Evolutionary conservation across 1,140 invertebrate species (phyloP), one percentile per base, ranked within the genome.

Genomic region (Zaprionus lachaisei): DNA sequence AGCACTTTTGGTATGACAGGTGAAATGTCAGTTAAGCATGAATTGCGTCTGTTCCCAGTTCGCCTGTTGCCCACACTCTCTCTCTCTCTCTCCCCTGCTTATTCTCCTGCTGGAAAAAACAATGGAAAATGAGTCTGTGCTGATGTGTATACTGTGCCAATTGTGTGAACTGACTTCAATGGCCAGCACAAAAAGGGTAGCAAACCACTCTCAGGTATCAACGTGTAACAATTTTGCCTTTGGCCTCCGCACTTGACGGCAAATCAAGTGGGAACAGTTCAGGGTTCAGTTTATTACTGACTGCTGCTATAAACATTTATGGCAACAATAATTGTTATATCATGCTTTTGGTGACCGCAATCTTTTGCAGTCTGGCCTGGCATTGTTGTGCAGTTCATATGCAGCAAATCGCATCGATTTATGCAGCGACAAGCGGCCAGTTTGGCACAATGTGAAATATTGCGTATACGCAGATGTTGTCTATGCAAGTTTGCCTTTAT

Each of bases 1-100:
- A 86, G 79, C 86, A 90, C 86, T 90, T 85, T 85, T 56, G 86
- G 85, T 80, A 90, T 90, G 85, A 90, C 85, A 90, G 82, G 79
- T 85, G 82, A 90, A 89, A 85, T 89, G 85, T 80, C 85, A 89
- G 85, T 89, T 85, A 80, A 82, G 81, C 84, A 84, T 81, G 81
- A 84, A 79, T 84, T 84, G 83, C 67, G 71, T 22, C 58, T 20
- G 41, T 61, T 38, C 17, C n/a, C 67, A 51, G 9, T 22, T 24
- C 20, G 41, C 41, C n/a, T 9, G n/a, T 34, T 34, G 31, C 31
- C 31, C 3, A 9, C 31, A 11, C 9, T 11, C 2, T 9, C 9
- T 0, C 31, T 11, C 4, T 34, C 9, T 11, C 31, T 11, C 31
- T 11, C 31, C 11, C 2, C 28, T 2, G 0, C 31, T 31, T 11